Evolutionary conservation across 2,113 vertebrate species (phyloP), one percentile per base, ranked within the genome.

Genomic region (Lepus timidus): DNA sequence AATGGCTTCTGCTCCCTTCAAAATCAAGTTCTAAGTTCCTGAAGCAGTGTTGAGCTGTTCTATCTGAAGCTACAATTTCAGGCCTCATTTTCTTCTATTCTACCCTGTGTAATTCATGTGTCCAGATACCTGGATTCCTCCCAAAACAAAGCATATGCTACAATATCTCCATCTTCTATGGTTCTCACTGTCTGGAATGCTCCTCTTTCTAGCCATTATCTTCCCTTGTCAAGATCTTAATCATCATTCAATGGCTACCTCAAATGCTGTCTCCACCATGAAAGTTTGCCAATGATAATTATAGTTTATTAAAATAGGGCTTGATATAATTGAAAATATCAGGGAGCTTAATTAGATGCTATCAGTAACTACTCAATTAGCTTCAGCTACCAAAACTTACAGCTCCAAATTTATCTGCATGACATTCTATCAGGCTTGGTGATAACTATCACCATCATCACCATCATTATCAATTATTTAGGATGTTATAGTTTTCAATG

Each of bases 331-430:
- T 81, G 29, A 90, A 95, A 95, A 90, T 44, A 55, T 23, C 51
- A 88, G 23, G 17, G 39, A 12, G 85, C 68, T 12, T 68, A 90
- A 92, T 14, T 29, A 65, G 39, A 87, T 83, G 27, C 55, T 44
- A 95, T 67, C 33, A 65, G 20, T 78, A 96, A 88, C 62, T 74
- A 92, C 33, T 92, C 39, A 93, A 75, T 78, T 94, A 88, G 33
- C 92, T 52, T 74, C 51, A 39, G 83, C 51, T 74, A 94, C 33
- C 44, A 83, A 88, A 88, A 88, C 2, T 55, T 25, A 88, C 39
- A 92, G 44, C 33, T 93, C 51, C 23, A 83, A 70, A 17, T 88
- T 82, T 82, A 70, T 91, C 90, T 83, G 67, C 49, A 74, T 55
- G 33, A 83, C 36, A 85, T 52, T 85, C 71, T 80, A 76, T 61